phyloP scores from a whole-genome alignment of 2,888 invertebrate genomes.

The Trichopria drosophilae region DNA sequence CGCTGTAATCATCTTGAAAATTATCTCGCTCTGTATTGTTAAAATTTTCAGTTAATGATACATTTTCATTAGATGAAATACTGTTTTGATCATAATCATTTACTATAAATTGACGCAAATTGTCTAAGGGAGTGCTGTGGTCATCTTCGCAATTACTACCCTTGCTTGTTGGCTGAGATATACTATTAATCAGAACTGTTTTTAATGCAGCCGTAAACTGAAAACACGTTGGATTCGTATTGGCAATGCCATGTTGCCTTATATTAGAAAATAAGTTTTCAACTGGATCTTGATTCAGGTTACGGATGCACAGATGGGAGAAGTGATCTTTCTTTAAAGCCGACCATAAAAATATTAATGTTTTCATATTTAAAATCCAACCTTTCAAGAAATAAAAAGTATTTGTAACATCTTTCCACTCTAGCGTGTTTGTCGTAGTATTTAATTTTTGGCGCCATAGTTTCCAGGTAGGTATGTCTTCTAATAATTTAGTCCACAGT shows the following conservation, averaged over 20 bases:
- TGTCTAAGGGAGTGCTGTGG: not conserved
- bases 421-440: not conserved
- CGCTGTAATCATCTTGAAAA: not conserved
- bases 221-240: conserved; percentile 5
- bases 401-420: not conserved
- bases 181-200: conserved; percentile 1
- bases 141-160: conserved; percentile 7
- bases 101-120: not conserved
- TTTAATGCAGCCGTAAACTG: conserved; percentile 2
- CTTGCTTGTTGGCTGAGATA: not conserved
- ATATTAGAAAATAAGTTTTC: conserved; percentile 8
- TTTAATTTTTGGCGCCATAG: not conserved
- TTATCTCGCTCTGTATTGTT: not conserved
- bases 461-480: conserved; percentile 1
- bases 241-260: conserved; percentile 4
- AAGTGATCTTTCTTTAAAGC: conserved; percentile 1
- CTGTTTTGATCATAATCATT: not conserved
- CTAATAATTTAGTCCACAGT: not conserved
- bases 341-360: not conserved
- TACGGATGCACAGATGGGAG: not conserved
- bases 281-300: conserved; percentile 4
- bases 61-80: too few species aligned
- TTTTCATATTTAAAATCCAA: not conserved
- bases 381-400: not conserved
- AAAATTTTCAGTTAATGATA: too few species aligned